Base-by-base conservation (phyloP, 2,113 vertebrate genomes). In the Microtus pennsylvanicus region DNA sequence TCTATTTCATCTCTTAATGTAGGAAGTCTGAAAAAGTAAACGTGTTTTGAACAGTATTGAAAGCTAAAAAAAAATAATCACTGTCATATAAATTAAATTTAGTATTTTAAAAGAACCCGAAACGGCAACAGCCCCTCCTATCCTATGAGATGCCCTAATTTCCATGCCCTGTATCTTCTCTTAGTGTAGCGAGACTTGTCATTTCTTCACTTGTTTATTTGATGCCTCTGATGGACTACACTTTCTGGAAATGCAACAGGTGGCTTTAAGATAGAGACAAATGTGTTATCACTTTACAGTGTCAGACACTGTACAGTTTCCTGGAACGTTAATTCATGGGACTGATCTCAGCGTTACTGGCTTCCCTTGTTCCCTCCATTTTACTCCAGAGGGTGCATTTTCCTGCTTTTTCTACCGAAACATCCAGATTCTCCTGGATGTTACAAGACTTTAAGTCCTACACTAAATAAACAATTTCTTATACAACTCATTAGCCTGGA, bases 21-120 rank as follows among this genome's bases (percentile, higher is more conserved):
- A 90, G 22, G 30, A 96, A 89, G 72, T 81, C 87, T 94, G 30
- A 38, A 89, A 95, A 97, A 77, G 28, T 85, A 72, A 50, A 86
- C 61, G 74, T 92, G 2, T 45, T 87, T 95, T 61, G 2, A 81
- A 95, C 82, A 94, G 6, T 21, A 93, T 89, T 90, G 1, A 87
- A 78, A 63, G 63, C n/a, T 80, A 90, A 22, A 95, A 93, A 90
- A 88, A 96, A 94, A 93, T 61, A 21, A 76, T 72, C 63, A 70
- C 12, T 93, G 17, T 35, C 35, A 95, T 19, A 58, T 42, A 92
- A 96, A 81, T 65, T 85, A 61, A 81, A 94, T 3, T 42, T 50
- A 80, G 1, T 87, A 94, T 90, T 91, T 94, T 67, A 92, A 82
- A 83, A n/a, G 8, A 95, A 96, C 87, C 12, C 58, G 3, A 89